Evolutionary conservation across 1,140 invertebrate genomes (phyloP).

Genomic region (Acromyrmex charruanus): DNA sequence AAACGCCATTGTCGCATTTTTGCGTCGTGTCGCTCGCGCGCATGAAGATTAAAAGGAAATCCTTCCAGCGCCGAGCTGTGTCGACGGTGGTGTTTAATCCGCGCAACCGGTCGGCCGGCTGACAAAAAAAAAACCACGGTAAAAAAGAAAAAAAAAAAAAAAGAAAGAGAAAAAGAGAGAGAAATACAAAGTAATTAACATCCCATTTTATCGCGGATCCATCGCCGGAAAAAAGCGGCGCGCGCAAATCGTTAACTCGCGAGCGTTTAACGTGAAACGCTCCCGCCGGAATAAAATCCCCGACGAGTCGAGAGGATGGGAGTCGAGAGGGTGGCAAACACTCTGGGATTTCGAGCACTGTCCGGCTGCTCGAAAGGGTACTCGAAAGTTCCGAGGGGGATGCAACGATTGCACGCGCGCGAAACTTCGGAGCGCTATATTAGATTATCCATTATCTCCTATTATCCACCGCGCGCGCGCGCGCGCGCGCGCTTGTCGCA

Average conservation of each 20-base stretch:
- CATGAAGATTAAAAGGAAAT: slow-evolving; percentile 57
- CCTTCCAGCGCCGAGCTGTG: neutral
- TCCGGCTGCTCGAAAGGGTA: slow-evolving; percentile 11
- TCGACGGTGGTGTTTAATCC: slow-evolving; percentile 52
- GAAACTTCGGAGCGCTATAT: slow-evolving; percentile 51
- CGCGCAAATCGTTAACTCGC: slow-evolving; percentile 17
- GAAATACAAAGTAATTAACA: slow-evolving; percentile 44
- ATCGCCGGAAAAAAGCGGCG: slow-evolving; percentile 13
- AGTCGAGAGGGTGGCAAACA: slow-evolving; percentile 30
- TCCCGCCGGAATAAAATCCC: slow-evolving; percentile 31
- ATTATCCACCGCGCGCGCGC: slow-evolving; percentile 5
- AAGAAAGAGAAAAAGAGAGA: neutral
- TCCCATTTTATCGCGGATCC: slow-evolving; percentile 50
- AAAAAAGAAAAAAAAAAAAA: slow-evolving; percentile 8
- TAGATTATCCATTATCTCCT: slow-evolving; percentile 68
- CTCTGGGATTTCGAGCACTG: slow-evolving; percentile 31
- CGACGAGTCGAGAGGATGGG: slow-evolving; percentile 9
- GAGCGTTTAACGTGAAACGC: slow-evolving; percentile 21
- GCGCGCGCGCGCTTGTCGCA: neutral
- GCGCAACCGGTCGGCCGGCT: neutral
- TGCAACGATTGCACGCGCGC: slow-evolving; percentile 38
- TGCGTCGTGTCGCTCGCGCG: slow-evolving; percentile 11
- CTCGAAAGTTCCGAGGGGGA: slow-evolving; percentile 42
- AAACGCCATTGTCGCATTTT: slow-evolving; percentile 44
- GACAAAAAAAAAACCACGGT: neutral